phyloP scores from a whole-genome alignment of 2,113 vertebrate genomes.

The Catagonus wagneri region DNA sequence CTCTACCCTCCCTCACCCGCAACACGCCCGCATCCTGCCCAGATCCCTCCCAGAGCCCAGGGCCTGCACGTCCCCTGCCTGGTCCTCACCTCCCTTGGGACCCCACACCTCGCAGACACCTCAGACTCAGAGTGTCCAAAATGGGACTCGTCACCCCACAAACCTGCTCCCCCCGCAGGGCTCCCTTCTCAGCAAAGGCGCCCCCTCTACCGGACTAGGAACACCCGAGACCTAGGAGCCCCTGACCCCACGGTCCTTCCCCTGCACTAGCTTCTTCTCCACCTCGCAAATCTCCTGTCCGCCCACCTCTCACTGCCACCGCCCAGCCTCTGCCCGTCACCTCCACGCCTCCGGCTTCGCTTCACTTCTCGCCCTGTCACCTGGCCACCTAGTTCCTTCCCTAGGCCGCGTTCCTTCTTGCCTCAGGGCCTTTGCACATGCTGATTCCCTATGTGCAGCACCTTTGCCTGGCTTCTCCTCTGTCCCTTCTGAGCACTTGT shows the following conservation, averaged over 20 bases:
- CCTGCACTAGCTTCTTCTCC: background rate
- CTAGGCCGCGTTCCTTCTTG: background rate
- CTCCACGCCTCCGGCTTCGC: background rate
- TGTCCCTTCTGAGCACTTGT: background rate
- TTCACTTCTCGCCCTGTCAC: background rate
- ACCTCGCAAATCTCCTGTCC: background rate
- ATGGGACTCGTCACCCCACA: background rate
- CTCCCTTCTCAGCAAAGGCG: background rate
- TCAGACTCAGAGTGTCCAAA: background rate
- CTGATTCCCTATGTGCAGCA: background rate
- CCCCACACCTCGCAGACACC: background rate
- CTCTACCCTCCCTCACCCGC: background rate
- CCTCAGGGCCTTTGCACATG: background rate
- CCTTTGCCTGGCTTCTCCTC: background rate
- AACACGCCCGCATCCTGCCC: background rate
- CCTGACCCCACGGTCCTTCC: background rate
- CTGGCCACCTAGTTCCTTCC: background rate
- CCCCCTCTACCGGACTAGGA: rapidly evolving
- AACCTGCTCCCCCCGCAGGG: background rate
- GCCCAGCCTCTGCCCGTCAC: too few relatives aligned
- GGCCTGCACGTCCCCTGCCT: background rate
- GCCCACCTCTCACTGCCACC: background rate
- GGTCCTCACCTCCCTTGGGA: background rate
- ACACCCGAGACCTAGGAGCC: too few relatives aligned
- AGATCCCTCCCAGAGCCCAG: background rate